Conservation (phyloP, 2,888 invertebrate genomes). For the Torymus texanus region DNA sequence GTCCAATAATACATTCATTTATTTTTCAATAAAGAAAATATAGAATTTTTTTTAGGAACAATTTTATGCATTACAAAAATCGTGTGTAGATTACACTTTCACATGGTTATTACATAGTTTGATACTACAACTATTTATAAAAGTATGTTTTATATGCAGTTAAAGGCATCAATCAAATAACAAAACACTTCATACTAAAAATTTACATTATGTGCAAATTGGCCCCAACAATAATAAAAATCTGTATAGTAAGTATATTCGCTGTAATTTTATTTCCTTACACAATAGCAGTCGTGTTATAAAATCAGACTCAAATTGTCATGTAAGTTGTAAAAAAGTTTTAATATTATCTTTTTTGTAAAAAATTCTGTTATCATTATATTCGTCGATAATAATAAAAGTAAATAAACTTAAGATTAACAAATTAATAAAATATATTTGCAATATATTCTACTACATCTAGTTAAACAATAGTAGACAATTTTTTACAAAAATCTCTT, state of each 20-base stretch:
- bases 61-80: too few species aligned
- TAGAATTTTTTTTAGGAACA: too few species aligned
- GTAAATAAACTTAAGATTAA: neutral
- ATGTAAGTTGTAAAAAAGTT: slow-evolving; percentile 15
- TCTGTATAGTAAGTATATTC: neutral
- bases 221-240: slow-evolving; percentile 15
- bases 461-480: neutral
- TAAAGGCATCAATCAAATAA: slow-evolving; percentile 8
- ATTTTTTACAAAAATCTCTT: neutral
- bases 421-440: slow-evolving; percentile 18
- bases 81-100: too few species aligned
- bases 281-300: neutral
- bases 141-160: slow-evolving; percentile 17
- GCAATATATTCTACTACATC: neutral
- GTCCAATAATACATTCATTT: too few species aligned
- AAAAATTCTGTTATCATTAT: too few species aligned
- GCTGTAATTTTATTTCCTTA: neutral
- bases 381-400: neutral
- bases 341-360: neutral
- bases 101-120: too few species aligned
- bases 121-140: neutral
- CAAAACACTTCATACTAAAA: neutral
- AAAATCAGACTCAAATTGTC: slow-evolving; percentile 20
- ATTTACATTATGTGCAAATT: slow-evolving; percentile 11
- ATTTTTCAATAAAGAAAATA: too few species aligned